phyloP scores from a whole-genome alignment of 2,113 vertebrate genomes.

The Phrynocephalus versicolor region DNA sequence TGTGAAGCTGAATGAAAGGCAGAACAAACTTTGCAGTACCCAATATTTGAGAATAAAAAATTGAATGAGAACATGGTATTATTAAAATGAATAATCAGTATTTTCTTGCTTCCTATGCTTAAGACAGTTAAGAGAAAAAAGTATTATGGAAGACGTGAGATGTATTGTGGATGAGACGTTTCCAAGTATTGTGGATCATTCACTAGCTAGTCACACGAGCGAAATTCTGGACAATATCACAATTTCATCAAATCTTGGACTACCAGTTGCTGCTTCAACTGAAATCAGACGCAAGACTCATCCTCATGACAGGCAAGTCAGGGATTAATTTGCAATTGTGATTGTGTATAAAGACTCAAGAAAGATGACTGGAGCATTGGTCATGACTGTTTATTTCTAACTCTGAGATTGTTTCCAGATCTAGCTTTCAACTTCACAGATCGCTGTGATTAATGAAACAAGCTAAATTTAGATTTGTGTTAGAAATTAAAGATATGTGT shows the following conservation, averaged over 20 bases:
- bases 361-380: not conserved
- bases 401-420: not conserved
- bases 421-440: not conserved
- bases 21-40: not conserved
- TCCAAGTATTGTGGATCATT: constrained; percentile 84
- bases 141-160: constrained; percentile 82
- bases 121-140: constrained; percentile 7
- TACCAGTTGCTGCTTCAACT: constrained; percentile 94
- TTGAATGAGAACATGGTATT: not conserved
- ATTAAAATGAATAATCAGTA: not conserved
- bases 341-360: not conserved
- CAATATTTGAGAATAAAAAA: not conserved
- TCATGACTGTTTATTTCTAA: not conserved
- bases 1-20: not conserved
- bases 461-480: not conserved
- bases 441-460: not conserved
- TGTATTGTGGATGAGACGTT: constrained; percentile 88
- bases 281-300: constrained; percentile 81
- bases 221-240: constrained; percentile 83
- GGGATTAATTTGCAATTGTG: not conserved
- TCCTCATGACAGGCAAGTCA: constrained; percentile 82
- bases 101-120: not conserved
- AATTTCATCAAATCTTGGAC: constrained; percentile 84
- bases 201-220: constrained; percentile 76
- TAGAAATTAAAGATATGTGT: too few relatives aligned